Conservation (phyloP, 92 coral and sea anemone species). For the Heteractis magnifica region DNA sequence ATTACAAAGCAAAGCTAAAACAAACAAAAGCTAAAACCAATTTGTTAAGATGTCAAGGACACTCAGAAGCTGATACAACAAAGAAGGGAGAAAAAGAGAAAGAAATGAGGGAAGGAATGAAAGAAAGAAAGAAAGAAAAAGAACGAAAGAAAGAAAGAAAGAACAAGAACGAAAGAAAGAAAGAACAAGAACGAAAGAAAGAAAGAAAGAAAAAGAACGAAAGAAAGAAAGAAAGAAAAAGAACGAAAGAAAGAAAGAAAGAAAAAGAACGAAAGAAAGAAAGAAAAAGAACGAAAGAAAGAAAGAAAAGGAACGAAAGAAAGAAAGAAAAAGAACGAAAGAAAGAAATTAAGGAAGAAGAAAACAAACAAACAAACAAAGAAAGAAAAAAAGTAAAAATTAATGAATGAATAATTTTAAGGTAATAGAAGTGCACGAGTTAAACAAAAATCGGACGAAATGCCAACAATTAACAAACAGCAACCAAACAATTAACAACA, state of each 20-base stretch:
- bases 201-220: not conserved
- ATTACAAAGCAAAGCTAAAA: not conserved
- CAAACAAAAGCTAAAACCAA: not conserved
- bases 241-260: not conserved
- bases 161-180: not conserved
- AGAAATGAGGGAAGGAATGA: not conserved
- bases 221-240: not conserved
- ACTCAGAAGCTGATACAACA: not conserved
- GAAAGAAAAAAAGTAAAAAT: not conserved
- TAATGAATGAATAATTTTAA: too few relatives aligned
- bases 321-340: not conserved
- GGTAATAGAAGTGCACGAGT: too few relatives aligned
- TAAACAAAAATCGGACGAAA: too few relatives aligned
- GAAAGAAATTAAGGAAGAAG: not conserved
- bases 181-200: not conserved
- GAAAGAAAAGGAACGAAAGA: not conserved
- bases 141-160: not conserved
- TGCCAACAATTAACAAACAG: too few relatives aligned
- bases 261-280: not conserved
- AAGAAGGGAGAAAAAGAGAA: not conserved
- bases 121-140: not conserved
- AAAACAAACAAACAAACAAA: not conserved
- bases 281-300: not conserved
- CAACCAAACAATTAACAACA: too few relatives aligned
- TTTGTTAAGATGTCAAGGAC: too few relatives aligned